Conservation (phyloP, 2,113 vertebrate genomes). For the Zosterops borbonicus region DNA sequence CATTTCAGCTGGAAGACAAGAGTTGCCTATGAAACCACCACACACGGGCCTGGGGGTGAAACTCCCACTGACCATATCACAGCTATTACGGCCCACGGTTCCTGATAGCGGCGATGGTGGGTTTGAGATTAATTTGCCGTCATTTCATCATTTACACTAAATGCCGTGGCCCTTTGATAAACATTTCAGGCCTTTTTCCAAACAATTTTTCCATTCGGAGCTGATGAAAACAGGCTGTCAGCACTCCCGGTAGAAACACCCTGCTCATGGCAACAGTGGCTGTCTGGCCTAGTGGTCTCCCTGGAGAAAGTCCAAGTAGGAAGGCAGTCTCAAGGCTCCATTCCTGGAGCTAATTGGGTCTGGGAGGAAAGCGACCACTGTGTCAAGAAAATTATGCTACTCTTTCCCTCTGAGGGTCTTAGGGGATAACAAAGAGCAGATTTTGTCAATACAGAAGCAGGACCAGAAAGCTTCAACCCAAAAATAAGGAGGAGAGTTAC, state of each 20-base stretch:
- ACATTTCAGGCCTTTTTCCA: constrained; percentile 66
- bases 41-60: background rate
- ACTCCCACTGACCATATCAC: background rate
- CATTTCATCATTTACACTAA: constrained; percentile 57
- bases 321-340: background rate
- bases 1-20: background rate
- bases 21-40: background rate
- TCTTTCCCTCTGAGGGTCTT: background rate
- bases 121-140: constrained; percentile 26
- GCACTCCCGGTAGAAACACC: constrained; percentile 6
- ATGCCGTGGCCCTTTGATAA: constrained; percentile 48
- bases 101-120: background rate
- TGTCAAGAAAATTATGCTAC: background rate
- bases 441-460: background rate
- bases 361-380: background rate
- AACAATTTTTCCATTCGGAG: constrained; percentile 41
- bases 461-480: background rate
- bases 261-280: constrained; percentile 1
- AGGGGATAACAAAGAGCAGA: rapidly evolving
- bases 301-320: constrained; percentile 43
- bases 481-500: background rate
- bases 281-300: constrained; percentile 48
- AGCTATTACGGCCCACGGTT: background rate
- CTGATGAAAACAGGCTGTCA: constrained; percentile 69
- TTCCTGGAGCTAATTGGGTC: background rate